Conservation (phyloP, 2,113 vertebrate species). For the Oplegnathus fasciatus region DNA sequence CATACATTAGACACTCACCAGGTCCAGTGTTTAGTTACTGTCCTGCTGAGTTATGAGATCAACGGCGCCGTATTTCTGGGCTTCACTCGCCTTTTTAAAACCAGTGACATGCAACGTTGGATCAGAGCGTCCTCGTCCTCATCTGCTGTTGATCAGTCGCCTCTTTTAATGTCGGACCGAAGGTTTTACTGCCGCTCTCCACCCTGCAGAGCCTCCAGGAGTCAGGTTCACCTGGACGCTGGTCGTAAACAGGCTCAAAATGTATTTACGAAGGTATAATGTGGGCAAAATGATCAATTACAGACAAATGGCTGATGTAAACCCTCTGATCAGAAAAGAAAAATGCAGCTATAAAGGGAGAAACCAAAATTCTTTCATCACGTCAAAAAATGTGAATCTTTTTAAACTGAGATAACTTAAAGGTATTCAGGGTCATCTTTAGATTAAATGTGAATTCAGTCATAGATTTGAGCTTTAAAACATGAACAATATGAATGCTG, state of each 20-base stretch:
- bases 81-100: constrained; percentile 63
- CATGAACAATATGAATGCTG: background rate
- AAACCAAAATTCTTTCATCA: background rate
- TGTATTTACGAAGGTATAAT: background rate
- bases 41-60: constrained; percentile 68
- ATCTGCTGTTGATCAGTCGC: constrained; percentile 75
- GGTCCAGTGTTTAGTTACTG: constrained; percentile 55
- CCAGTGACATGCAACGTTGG: constrained; percentile 40
- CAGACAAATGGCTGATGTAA: background rate
- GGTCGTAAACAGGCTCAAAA: constrained; percentile 24
- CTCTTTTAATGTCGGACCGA: constrained; percentile 51
- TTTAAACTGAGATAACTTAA: background rate
- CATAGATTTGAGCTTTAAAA: background rate
- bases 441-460: background rate
- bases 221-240: constrained; percentile 20
- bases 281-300: background rate
- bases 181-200: constrained; percentile 58
- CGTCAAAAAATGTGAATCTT: background rate
- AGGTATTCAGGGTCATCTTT: background rate
- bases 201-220: constrained; percentile 40
- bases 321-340: background rate
- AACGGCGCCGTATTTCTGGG: constrained; percentile 68
- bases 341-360: too few species aligned
- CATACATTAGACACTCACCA: background rate
- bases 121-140: constrained; percentile 61